phyloP scores from a whole-genome alignment of 1,140 invertebrate genomes.

The Apis cerana region DNA sequence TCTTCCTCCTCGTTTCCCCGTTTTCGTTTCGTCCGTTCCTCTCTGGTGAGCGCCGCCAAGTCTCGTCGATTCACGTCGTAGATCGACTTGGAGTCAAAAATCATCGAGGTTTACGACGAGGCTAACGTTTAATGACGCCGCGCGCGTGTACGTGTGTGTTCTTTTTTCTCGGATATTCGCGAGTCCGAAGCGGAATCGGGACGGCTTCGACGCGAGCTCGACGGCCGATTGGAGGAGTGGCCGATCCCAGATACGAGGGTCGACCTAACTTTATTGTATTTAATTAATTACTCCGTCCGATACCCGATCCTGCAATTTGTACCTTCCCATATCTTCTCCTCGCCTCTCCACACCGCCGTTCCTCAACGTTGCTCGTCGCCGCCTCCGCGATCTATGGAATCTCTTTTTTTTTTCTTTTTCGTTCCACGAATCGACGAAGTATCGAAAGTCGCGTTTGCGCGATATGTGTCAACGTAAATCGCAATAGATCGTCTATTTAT shows the following conservation, averaged over 20 bases:
- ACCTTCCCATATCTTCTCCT: conserved; percentile 48
- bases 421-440: conserved; percentile 9
- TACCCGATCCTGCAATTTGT: conserved; percentile 74
- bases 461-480: neutral
- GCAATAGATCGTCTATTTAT: no score
- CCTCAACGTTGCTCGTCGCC: conserved; percentile 36
- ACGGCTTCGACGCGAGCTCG: conserved; percentile 45
- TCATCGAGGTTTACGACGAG: conserved; percentile 13
- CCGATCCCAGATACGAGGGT: conserved; percentile 72
- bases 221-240: conserved; percentile 71
- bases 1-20: neutral
- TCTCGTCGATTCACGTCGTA: conserved; percentile 34
- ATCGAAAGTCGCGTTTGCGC: neutral
- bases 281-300: conserved; percentile 75
- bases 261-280: conserved; percentile 75
- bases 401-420: conserved; percentile 6
- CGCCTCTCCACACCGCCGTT: conserved; percentile 25
- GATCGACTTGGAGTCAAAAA: conserved; percentile 49
- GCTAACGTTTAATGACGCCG: conserved; percentile 18
- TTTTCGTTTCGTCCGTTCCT: neutral
- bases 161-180: conserved; percentile 51
- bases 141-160: neutral
- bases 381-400: conserved; percentile 52
- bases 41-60: neutral
- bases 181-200: conserved; percentile 55